Percentiles rank a stretch among this genome's conserved stretches.
These are phyloP conservation scores for Pomatorhinus ruficollis DNA, from an alignment of 2,113 vertebrate species.

Conservation along the genomic window DNA sequence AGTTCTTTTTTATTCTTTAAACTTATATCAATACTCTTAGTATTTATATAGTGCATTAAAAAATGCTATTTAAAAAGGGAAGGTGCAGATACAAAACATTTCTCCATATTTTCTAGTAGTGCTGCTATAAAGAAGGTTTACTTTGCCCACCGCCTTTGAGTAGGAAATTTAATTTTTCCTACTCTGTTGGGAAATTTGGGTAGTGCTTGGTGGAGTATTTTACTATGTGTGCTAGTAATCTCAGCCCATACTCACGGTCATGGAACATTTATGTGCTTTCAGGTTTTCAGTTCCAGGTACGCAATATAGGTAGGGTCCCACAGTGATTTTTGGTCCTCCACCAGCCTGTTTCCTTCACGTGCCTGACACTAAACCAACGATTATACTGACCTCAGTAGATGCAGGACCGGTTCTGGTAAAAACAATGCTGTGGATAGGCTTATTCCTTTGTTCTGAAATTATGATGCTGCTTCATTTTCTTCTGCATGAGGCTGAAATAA, in stretches of 20 bases:
- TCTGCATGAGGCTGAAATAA: neutral
- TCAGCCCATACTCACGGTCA: neutral
- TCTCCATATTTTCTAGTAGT: neutral
- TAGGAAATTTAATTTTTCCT: neutral
- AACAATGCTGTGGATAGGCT: neutral
- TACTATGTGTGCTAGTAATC: neutral
- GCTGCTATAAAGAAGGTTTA: neutral
- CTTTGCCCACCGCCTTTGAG: neutral
- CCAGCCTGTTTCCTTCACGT: neutral
- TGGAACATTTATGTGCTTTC: neutral
- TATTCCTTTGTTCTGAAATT: neutral
- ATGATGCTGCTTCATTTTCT: neutral
- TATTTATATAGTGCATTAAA: neutral
- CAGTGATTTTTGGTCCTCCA: rapidly evolving
- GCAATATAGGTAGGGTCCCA: neutral
- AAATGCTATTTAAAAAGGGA: neutral
- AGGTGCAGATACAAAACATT: neutral
- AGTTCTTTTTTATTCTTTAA: neutral
- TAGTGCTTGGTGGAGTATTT: neutral
- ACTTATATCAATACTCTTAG: neutral
- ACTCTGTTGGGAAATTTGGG: neutral
- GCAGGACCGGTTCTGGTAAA: neutral
- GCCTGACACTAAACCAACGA: neutral
- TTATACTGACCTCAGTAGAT: neutral
- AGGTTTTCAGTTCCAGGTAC: neutral